These are phyloP conservation scores for Neodiprion virginianus DNA, from an alignment of 1,140 invertebrate species.

Conservation along the genomic window DNA sequence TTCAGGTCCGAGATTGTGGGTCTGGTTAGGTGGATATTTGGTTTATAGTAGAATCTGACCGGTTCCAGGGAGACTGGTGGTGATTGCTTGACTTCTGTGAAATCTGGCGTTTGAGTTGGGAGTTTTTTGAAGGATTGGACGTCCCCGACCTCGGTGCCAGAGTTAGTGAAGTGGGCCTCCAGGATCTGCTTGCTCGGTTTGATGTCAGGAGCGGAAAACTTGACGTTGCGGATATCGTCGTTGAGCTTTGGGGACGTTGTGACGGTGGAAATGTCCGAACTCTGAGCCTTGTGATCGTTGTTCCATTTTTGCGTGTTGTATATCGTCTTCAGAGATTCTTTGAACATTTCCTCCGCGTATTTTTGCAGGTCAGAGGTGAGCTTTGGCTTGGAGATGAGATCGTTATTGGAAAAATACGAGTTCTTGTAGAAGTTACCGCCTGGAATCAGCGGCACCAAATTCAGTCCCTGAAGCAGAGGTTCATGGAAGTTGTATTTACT, in stretches of 20 bases:
- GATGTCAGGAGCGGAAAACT: conserved; percentile 31
- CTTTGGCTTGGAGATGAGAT: conserved; percentile 47
- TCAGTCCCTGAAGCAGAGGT: conserved; percentile 43
- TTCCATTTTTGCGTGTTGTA: conserved; percentile 60
- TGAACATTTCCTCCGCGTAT: conserved; percentile 59
- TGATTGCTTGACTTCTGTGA: conserved; percentile 46
- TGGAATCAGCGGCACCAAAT: conserved; percentile 47
- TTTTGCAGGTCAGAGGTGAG: conserved; percentile 49
- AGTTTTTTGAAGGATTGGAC: conserved; percentile 33
- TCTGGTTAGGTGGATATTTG: conserved; percentile 13
- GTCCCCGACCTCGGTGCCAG: not conserved
- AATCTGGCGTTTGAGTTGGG: conserved; percentile 34
- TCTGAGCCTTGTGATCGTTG: conserved; percentile 40
- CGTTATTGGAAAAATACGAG: conserved; percentile 33
- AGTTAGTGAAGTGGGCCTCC: conserved; percentile 53
- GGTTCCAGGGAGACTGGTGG: conserved; percentile 31
- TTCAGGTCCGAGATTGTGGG: not conserved
- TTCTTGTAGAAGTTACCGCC: conserved; percentile 56
- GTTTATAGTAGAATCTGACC: conserved; percentile 26
- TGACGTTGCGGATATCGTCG: conserved; percentile 48
- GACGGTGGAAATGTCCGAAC: conserved; percentile 37
- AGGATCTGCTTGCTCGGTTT: conserved; percentile 43
- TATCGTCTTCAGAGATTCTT: conserved; percentile 56
- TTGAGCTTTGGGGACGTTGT: conserved; percentile 45
- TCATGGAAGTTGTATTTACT: conserved; percentile 40